Evolutionary conservation across 2,113 vertebrate species (phyloP), one percentile per base, ranked within the genome.

Genomic region (Myrmophylax atrothorax): DNA sequence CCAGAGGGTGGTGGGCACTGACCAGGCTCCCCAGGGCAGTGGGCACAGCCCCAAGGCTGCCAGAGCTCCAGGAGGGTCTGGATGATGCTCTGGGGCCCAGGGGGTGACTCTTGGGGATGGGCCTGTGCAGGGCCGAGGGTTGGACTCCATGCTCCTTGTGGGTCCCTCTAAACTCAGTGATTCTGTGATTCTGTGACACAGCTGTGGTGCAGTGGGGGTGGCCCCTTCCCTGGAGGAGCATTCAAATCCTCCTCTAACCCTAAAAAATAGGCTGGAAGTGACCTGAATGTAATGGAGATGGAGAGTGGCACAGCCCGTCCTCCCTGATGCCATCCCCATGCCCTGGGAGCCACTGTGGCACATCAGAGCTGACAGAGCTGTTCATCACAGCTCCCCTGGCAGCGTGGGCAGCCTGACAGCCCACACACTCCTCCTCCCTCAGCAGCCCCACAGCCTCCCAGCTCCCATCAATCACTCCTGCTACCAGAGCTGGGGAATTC

Each of bases 361-460:
- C 84, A 14, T 13, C 3, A 1, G 1, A 38, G 38, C 15, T 13
- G 10, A n/a, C 68, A 89, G 28, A 0, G 1, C 59, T 20, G 58
- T 12, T 63, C 15, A 47, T 40, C 72, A 80, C 12, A 60, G 93
- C 78, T 58, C 19, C 89, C 85, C 67, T 50, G 3, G 1, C 60
- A 29, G 62, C 0, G 0, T 4, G 87, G 62, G 81, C 84, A 96
- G 49, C 33, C 80, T 33, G 18, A 28, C 46, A 83, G 58, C 67
- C 70, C 46, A 6, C n/a, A 22, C 46, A 8, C 13, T 7, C 29
- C 40, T 83, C 42, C 64, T 80, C 78, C 20, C 25, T 56, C 26
- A 55, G 72, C 60, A 44, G 8, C 7, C 37, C 70, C 37, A 29
- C 10, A 7, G 38, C 7, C 64, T 70, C 87, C 29, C 47, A 16